phyloP scores from a whole-genome alignment of 2,797 vertebrate genomes.

The Columba guinea region DNA sequence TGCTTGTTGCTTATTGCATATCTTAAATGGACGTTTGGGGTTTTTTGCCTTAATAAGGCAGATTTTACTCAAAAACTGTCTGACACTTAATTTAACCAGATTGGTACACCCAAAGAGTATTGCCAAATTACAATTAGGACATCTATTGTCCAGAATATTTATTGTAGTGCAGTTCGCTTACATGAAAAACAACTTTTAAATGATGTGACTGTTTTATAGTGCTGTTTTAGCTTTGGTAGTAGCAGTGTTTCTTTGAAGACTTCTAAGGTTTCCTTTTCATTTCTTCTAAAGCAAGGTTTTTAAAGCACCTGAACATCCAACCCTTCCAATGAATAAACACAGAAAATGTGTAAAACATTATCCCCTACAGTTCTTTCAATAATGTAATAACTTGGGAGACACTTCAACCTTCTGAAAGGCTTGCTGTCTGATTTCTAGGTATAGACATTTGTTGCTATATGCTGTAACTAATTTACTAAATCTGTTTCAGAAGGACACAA shows the following conservation, averaged over 20 bases:
- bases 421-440: neutral
- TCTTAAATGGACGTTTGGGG: neutral
- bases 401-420: neutral
- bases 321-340: neutral
- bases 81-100: neutral
- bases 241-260: constrained; percentile 42
- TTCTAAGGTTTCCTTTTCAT: constrained; percentile 27
- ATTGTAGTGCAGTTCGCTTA: constrained; percentile 10
- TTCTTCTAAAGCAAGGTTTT: neutral
- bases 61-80: neutral
- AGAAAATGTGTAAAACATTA: neutral
- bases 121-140: constrained; percentile 23
- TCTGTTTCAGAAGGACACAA: neutral
- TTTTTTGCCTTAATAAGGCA: neutral
- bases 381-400: neutral
- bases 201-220: constrained; percentile 31
- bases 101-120: neutral
- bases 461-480: neutral
- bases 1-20: neutral
- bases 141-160: constrained; percentile 47
- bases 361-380: neutral
- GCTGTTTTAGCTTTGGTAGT: constrained; percentile 1
- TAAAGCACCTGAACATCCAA: neutral
- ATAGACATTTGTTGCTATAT: neutral
- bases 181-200: constrained; percentile 30